Base-by-base conservation (phyloP, 2,113 vertebrate species). In the Chunga burmeisteri region DNA sequence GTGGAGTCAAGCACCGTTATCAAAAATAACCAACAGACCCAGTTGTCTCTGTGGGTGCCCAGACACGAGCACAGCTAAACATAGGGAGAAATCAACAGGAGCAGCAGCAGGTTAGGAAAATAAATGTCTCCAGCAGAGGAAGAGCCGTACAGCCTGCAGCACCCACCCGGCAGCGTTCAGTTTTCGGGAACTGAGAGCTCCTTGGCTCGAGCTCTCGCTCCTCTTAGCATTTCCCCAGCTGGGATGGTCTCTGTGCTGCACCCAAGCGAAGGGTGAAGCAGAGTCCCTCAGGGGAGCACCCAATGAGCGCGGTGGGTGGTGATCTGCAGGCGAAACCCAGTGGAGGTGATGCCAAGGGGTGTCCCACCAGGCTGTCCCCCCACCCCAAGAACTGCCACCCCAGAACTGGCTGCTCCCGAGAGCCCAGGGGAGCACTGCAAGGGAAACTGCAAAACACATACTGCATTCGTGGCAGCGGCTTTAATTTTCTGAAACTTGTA, bases 391-490 rank as follows among this genome's bases (percentile, higher is more conserved):
- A 27, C 50, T 13, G 55, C 30, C 67, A 30, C n/a, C 25, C 30
- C 63, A 62, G 55, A 40, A 22, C 23, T 3, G 55, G 14, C 38
- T 14, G 52, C 50, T 40, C 16, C 62, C 16, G 1, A 21, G 52
- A 3, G 9, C 25, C 65, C 66, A 8, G 58, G 42, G 49, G 5
- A 49, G 36, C 36, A 20, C 10, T 2, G 2, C 23, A 13, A 62
- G 27, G 59, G 32, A 32, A 36, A 26, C 36, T 11, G 8, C 29
- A 40, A 30, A 18, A 26, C 49, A 55, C 5, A 0, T 4, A 8
- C 2, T 1, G 4, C 26, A 6, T 18, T 30, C 6, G 1, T 9
- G 38, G 10, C 12, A 11, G 11, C 0, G 3, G 38, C 10, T 13
- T 34, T 19, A 29, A 42, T 14, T 5, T 26, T 58, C 10, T 34